A percentile compares a stretch with the other conserved stretches of the same genome.
These are phyloP conservation scores for Hemibagrus guttatus DNA, from an alignment of 2,797 vertebrate genomes.

Conservation along the genomic window DNA sequence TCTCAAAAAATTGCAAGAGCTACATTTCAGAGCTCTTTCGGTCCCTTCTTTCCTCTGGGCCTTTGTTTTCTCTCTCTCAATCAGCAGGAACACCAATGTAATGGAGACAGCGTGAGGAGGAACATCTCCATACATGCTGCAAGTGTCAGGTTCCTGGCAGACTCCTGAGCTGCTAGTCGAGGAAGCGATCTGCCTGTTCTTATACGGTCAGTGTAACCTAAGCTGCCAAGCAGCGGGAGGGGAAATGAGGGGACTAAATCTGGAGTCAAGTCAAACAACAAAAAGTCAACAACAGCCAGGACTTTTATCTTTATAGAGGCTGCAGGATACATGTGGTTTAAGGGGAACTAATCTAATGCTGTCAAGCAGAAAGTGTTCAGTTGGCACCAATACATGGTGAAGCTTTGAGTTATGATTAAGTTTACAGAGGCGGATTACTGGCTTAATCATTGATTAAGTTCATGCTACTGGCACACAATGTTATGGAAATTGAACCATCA, in stretches of 20 bases:
- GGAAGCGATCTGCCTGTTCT: constrained; percentile 52
- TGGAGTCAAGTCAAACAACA: constrained; percentile 50
- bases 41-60: not conserved
- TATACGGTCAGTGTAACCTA: constrained; percentile 62
- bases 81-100: not conserved
- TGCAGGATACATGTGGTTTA: not conserved
- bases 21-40: not conserved
- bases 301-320: constrained; percentile 34
- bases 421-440: not conserved
- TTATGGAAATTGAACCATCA: not conserved
- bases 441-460: not conserved
- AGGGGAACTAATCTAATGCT: not conserved
- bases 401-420: not conserved
- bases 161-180: constrained; percentile 39
- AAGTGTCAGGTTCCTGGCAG: constrained; percentile 44
- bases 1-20: not conserved
- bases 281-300: constrained; percentile 47
- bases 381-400: not conserved
- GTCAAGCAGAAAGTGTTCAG: not conserved
- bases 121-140: constrained; percentile 50
- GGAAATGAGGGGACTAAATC: constrained; percentile 40
- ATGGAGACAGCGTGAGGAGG: constrained; percentile 36
- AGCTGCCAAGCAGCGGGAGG: constrained; percentile 37
- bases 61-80: constrained; percentile 9
- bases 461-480: not conserved